phyloP scores from a whole-genome alignment of 2,113 vertebrate genomes.

The Spea multiplicata region DNA sequence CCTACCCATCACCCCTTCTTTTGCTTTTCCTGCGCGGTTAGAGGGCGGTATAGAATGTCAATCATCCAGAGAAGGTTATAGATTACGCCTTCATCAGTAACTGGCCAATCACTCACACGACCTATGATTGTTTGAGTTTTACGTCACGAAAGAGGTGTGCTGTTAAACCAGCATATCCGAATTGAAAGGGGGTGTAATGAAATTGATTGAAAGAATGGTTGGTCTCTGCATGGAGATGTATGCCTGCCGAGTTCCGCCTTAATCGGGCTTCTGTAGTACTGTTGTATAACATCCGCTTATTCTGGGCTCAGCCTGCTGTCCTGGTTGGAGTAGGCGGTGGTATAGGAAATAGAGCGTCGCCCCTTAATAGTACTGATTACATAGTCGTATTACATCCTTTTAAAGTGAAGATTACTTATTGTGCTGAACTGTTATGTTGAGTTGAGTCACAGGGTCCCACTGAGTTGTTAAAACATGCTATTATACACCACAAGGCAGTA shows the following conservation, averaged over 20 bases:
- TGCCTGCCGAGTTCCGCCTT: neutral
- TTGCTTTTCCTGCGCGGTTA: neutral
- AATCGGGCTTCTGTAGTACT: neutral
- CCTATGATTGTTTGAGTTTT: neutral
- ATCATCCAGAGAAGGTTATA: accelerated
- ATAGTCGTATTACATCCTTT: too few species aligned
- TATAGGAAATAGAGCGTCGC: too few species aligned
- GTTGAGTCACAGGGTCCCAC: too few species aligned
- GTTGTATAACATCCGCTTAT: conserved; percentile 60
- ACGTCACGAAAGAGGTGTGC: conserved; percentile 25
- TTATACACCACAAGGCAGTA: too few species aligned
- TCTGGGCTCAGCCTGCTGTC: conserved; percentile 45
- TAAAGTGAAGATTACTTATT: too few species aligned
- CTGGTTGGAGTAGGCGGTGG: conserved; percentile 33
- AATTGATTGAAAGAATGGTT: conserved; percentile 36
- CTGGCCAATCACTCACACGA: neutral
- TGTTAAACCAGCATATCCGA: conserved; percentile 3
- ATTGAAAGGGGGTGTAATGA: neutral
- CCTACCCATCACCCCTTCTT: neutral
- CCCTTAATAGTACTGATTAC: too few species aligned
- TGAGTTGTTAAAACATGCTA: too few species aligned
- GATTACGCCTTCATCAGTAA: conserved; percentile 12
- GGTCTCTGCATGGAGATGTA: neutral
- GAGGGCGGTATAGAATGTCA: neutral
- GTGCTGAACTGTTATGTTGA: too few species aligned